Base-by-base conservation (phyloP, 2,797 vertebrate species). In the Tarsius wallacei region DNA sequence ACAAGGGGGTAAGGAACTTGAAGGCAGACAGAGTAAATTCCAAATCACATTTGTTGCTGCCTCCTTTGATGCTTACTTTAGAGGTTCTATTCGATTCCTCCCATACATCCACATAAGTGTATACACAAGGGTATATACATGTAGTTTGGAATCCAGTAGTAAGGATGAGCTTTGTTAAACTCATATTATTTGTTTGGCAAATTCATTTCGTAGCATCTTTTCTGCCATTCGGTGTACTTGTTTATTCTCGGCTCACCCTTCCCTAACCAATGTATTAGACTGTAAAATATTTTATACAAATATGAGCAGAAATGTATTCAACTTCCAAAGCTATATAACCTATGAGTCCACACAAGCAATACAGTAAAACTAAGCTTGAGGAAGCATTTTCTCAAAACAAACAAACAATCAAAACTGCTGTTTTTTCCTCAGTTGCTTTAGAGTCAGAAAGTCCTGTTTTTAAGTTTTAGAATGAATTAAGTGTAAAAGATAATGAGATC, bases 91-190 rank as follows among this genome's bases (percentile, higher is more conserved):
- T 63, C 19, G 10, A 31, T 5, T 16, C 11, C 26, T 47, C 21
- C 12, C 22, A 80, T 55, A 22, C 14, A 77, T 24, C 4, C 55
- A 59, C 2, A 85, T 36, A 84, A 55, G 16, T 90, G 1, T 87
- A 21, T 21, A 82, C 10, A 66, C 28, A 78, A n/a, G n/a, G 21
- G 3, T 47, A 71, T 12, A 80, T 66, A 36, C 16, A 53, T 42
- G 15, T 31, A 71, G 63, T 24, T 53, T 68, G 47, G 12, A 87
- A 26, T 15, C 88, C 14, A 84, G 36, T 91, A 78, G 33, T 68
- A 94, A 87, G 74, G 87, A 74, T 61, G 66, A 83, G 36, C 13
- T 78, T 70, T 61, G 4, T 83, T 64, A 94, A 94, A 97, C 26
- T 76, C 55, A 64, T 53, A 47, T 6, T 7, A 55, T 47, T 87